Conservation (phyloP, 2,113 vertebrate genomes). For the Erythrocebus patas region DNA sequence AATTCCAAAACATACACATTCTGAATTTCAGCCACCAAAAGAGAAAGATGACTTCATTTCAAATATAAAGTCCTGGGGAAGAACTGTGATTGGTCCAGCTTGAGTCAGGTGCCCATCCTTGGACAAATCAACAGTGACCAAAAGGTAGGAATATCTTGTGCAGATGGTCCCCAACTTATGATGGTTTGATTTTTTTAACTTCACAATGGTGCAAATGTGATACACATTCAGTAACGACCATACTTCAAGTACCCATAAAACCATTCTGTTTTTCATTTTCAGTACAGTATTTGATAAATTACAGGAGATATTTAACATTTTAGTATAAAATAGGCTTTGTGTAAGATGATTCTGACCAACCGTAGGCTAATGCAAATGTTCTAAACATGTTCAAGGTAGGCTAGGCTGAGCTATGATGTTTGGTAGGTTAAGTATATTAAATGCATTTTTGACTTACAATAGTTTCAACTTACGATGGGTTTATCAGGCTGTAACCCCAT, state of each 20-base stretch:
- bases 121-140: background rate
- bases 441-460: background rate
- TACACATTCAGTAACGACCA: background rate
- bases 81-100: background rate
- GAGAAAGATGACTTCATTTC: background rate
- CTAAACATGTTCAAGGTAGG: background rate
- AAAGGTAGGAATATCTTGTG: background rate
- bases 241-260: background rate
- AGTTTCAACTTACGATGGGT: background rate
- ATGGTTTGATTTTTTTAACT: background rate
- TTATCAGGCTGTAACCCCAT: background rate
- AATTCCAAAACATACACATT: background rate
- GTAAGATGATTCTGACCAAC: background rate
- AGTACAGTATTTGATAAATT: background rate
- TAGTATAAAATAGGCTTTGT: background rate
- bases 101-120: background rate
- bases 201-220: background rate
- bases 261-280: background rate
- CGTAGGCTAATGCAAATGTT: background rate
- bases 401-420: background rate
- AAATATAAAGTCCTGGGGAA: constrained; percentile 26
- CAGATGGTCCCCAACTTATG: background rate
- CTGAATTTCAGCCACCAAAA: constrained; percentile 5
- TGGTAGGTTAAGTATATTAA: background rate
- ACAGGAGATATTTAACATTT: background rate